Conservation (phyloP, 2,888 invertebrate genomes). For the Arrhopalites spinosus region DNA sequence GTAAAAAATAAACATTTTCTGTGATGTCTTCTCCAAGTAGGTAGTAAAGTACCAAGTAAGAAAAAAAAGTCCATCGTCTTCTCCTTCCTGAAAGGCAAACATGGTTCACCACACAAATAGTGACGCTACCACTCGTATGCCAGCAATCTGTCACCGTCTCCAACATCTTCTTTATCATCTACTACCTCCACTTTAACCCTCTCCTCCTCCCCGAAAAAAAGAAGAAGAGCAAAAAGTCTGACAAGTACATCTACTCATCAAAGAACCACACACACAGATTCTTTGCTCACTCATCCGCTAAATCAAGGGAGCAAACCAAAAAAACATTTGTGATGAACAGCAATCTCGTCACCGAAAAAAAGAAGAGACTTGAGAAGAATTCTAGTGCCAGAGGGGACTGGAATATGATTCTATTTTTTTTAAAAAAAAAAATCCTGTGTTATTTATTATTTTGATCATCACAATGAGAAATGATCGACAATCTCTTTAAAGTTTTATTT, state of each 20-base stretch:
- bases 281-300: background rate
- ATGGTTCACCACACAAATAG: constrained; percentile 25
- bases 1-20: constrained; percentile 9
- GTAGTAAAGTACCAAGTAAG: background rate
- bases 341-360: constrained; percentile 5
- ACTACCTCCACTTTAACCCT: background rate
- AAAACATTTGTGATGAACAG: background rate
- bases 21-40: background rate
- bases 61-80: background rate
- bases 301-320: background rate
- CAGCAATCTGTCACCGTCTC: constrained; percentile 19
- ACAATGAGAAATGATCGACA: too few species aligned
- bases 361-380: too few species aligned
- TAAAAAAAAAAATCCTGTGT: background rate
- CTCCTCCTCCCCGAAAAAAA: background rate
- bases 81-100: background rate
- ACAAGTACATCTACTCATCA: constrained; percentile 6
- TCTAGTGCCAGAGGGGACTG: background rate
- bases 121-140: background rate
- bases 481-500: too few species aligned
- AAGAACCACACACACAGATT: too few species aligned
- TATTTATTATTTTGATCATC: too few species aligned
- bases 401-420: background rate
- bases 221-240: background rate
- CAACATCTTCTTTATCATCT: constrained; percentile 19